Evolutionary conservation across 1,140 invertebrate genomes (phyloP).

Genomic region (Lordiphosa clarofinis): DNA sequence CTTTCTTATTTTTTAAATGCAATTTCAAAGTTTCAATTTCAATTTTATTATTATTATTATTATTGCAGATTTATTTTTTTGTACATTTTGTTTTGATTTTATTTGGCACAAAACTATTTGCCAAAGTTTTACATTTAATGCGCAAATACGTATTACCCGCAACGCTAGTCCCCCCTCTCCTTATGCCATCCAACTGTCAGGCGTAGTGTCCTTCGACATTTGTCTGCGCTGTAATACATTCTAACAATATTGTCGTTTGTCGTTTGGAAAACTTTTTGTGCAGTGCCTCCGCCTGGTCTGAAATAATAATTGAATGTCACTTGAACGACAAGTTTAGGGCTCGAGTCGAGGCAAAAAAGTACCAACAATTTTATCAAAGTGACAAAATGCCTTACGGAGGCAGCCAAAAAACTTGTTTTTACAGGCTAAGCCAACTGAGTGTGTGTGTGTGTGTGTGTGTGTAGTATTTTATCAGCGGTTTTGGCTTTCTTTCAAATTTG

Average conservation of each 20-base stretch:
- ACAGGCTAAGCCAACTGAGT: conserved; percentile 47
- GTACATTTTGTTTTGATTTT: conserved; percentile 49
- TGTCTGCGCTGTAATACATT: conserved; percentile 58
- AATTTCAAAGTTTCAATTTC: conserved; percentile 74
- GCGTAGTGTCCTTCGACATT: conserved; percentile 28
- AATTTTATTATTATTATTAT: no score
- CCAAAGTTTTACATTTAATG: conserved; percentile 74
- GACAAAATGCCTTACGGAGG: conserved; percentile 61
- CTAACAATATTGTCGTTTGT: conserved; percentile 72
- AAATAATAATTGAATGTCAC: conserved; percentile 78
- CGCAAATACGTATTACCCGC: conserved; percentile 69
- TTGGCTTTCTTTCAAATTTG: conserved; percentile 50
- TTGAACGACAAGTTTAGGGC: conserved; percentile 65
- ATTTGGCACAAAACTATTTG: conserved; percentile 66
- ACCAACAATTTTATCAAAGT: conserved; percentile 76
- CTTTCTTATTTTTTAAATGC: conserved; percentile 37
- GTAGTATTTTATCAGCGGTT: conserved; percentile 64
- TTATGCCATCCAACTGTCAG: background rate
- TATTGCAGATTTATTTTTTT: conserved; percentile 25
- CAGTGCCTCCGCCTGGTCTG: conserved; percentile 50
- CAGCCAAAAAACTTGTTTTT: conserved; percentile 66
- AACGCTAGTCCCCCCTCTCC: background rate
- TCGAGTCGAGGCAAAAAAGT: conserved; percentile 39
- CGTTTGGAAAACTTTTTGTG: conserved; percentile 56
- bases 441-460: conserved; percentile 7